Evolutionary conservation across 2,888 invertebrate species (phyloP).

Genomic region (Podotricha telesiphe): DNA sequence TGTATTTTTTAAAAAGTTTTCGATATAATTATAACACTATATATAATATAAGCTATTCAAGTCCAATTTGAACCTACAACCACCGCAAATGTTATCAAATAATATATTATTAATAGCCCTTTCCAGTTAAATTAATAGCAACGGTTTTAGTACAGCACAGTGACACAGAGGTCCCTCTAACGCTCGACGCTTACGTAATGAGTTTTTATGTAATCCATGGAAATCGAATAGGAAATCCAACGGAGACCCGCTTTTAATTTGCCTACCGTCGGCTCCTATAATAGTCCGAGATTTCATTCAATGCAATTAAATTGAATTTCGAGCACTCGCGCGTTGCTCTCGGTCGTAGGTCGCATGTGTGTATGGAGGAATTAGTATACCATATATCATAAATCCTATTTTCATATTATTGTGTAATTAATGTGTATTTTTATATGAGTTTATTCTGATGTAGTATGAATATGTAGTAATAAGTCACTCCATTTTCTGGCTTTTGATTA

Average conservation of each 20-base stretch:
- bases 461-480: too few species aligned
- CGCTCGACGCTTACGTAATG: conserved; percentile 67
- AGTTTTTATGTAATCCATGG: conserved; percentile 77
- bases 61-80: too few species aligned
- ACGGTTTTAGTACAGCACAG: conserved; percentile 50
- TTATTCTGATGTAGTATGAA: too few species aligned
- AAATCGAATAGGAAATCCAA: conserved; percentile 76
- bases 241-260: conserved; percentile 76
- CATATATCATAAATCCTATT: too few species aligned
- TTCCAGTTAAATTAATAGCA: conserved; percentile 53
- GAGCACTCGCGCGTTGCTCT: conserved; percentile 50
- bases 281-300: conserved; percentile 78
- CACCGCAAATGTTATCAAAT: not conserved
- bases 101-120: conserved; percentile 43
- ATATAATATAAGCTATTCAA: too few species aligned
- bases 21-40: too few species aligned
- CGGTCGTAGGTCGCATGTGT: conserved; percentile 49
- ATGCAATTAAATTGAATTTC: conserved; percentile 79
- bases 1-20: too few species aligned
- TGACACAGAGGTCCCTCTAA: conserved; percentile 61
- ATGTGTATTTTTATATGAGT: too few species aligned
- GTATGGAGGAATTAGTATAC: not conserved
- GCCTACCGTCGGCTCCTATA: conserved; percentile 75
- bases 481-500: too few species aligned
- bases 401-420: too few species aligned